Evolutionary conservation across 2,113 vertebrate species (phyloP), one percentile per base, ranked within the genome.

Genomic region (Athene noctua): DNA sequence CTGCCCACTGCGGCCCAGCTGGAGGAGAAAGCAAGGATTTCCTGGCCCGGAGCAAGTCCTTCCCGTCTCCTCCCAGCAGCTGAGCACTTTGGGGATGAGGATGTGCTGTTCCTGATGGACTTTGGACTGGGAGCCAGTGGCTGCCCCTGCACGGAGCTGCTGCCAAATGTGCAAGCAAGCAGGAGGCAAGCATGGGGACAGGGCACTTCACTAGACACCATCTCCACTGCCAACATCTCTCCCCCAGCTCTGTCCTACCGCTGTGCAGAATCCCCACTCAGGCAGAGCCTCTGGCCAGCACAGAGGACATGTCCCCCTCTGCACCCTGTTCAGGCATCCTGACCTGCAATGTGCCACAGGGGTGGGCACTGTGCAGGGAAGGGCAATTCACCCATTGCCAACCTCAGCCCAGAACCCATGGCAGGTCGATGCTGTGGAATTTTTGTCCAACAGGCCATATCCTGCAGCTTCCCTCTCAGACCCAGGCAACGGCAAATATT

Each of bases 21-120:
- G 90, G 55, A 95, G 94, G 92, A 97, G 96, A 97, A 96, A 94
- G 92, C 82, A 79, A 96, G 97, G 97, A 97, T 97, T 97, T 97
- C 97, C 97, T 96, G 96, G 87, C 94, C 95, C 3, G 29, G 96
- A 96, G 92, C 75, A 72, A 78, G 95, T 88, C 70, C 91, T 96
- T 97, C 95, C 95, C 75, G 89, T 91, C 92, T 80, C 94, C 92
- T 95, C 95, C 93, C 90, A 86, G 88, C 78, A 80, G 79, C 90
- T 0, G 29, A 66, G 80, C 1, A 21, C 83, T 63, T 42, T 46
- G 55, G 36, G 51, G 57, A 44, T 88, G 52, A 78, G 66, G 23
- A 25, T 67, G 46, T 47, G 92, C 70, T 75, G 52, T 30, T 94
- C 90, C 90, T 9, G 6, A 40, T 3, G 25, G 62, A 30, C 32